Base-by-base conservation (phyloP, 2,797 vertebrate species). In the Eulemur mongoz region DNA sequence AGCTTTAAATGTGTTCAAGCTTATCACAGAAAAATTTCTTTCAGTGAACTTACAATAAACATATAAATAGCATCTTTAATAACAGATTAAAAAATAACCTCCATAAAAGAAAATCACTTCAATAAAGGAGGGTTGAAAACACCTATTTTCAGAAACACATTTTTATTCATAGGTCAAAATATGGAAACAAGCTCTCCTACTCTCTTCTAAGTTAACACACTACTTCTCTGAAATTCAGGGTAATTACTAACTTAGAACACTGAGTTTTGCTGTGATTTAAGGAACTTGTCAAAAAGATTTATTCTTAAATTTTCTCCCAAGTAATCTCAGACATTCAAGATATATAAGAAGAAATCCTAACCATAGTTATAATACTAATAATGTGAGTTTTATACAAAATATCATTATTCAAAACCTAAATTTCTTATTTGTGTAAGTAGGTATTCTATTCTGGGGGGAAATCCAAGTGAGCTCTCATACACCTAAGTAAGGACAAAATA, bases 161-260 rank as follows among this genome's bases (percentile, higher is more conserved):
- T 93, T 48, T 93, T 61, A 80, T 69, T 88, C 72, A 63, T 25
- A 81, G 25, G 38, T 81, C 91, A 91, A 93, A 89, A 76, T 93
- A 89, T 50, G n/a, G 23, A 80, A 91, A 48, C 14, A 75, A 27
- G 22, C 10, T 84, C 23, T 80, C 69, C 52, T 82, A 48, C 15
- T 87, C 8, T 86, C n/a, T 91, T 88, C 67, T 57, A 38, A 50
- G 8, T 75, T 92, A 87, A 50, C 27, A n/a, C 5, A 52, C 32
- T n/a, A 73, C n/a, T 78, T 73, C 35, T 84, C 80, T 96, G 35
- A 79, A 83, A 73, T 94, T 92, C 25, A 78, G 50, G 61, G 14
- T 86, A 83, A 92, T 87, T 40, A 73, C 14, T 79, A 79, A 69
- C 35, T 43, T 15, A 88, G 5, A 75, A 35, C 25, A 45, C 1